A percentile compares a stretch with the other conserved stretches of the same genome.
Conservation (phyloP, 2,797 vertebrate species). For the Neopelma chrysocephalum region DNA sequence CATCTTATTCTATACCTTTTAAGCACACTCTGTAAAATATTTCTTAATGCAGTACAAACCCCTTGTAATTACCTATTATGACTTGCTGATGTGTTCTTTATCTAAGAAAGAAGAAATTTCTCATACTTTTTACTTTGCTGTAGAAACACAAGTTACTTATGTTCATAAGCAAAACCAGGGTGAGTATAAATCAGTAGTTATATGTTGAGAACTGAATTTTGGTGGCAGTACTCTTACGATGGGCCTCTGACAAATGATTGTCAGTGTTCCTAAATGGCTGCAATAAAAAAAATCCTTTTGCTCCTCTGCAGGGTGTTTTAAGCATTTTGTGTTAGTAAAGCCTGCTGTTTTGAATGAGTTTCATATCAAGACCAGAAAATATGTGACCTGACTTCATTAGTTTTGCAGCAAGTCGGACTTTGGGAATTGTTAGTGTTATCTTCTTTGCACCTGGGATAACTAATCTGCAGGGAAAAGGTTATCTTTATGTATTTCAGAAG, state of each 20-base stretch:
- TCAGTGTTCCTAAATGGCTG: neutral
- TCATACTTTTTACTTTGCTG: neutral
- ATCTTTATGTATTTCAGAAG: neutral
- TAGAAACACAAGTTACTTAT: neutral
- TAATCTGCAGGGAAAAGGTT: neutral
- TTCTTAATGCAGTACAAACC: neutral
- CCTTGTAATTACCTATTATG: neutral
- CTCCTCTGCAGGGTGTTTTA: neutral
- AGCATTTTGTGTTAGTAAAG: neutral
- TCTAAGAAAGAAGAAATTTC: neutral
- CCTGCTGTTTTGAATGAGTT: neutral
- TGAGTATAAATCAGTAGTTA: neutral
- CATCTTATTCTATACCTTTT: neutral
- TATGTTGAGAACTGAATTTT: neutral
- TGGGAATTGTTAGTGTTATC: neutral
- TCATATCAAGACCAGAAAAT: neutral
- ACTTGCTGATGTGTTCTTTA: neutral
- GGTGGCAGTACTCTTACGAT: neutral
- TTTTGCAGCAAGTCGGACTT: neutral
- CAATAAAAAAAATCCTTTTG: neutral
- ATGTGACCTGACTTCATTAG: neutral
- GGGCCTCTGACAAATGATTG: neutral
- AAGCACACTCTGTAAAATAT: neutral
- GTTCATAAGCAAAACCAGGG: neutral
- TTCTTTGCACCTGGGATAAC: neutral